Evolutionary conservation across 2,888 invertebrate genomes (phyloP).

Genomic region (Antheraea assamensis): DNA sequence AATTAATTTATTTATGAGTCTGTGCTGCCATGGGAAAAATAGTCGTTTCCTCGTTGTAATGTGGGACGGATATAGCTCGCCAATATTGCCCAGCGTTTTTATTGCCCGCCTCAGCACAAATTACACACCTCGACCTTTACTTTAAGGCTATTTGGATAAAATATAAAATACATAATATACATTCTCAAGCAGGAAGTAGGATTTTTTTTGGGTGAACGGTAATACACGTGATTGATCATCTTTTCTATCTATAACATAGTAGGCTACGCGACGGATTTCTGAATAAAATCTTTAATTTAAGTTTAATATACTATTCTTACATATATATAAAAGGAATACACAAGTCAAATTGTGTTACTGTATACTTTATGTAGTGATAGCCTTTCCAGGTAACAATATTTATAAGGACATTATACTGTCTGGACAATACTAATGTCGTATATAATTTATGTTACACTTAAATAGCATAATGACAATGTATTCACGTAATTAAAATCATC

Average conservation of each 20-base stretch:
- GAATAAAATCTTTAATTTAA: not conserved
- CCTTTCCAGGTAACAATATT: not conserved
- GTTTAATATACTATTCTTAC: not conserved
- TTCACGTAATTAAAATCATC: not conserved
- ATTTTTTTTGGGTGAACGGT: not conserved
- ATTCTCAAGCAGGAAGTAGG: not conserved
- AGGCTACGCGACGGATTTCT: not conserved
- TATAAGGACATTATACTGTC: not conserved
- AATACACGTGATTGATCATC: not conserved
- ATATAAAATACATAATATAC: slow-evolving; percentile 5
- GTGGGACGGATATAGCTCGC: not conserved
- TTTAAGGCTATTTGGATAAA: slow-evolving; percentile 7
- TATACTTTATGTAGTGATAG: not conserved
- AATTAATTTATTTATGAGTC: not conserved
- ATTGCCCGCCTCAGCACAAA: slow-evolving; percentile 4
- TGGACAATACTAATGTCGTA: not conserved
- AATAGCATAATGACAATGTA: not conserved
- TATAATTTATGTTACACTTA: not conserved
- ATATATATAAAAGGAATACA: not conserved
- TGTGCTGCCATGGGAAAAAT: not conserved
- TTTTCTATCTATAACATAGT: not conserved
- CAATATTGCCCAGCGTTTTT: slow-evolving; percentile 11
- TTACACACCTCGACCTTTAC: slow-evolving; percentile 9
- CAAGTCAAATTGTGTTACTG: not conserved
- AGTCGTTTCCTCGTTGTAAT: slow-evolving; percentile 9